Percentiles rank a stretch among this genome's conserved stretches.
Evolutionary conservation across 2,113 vertebrate species (phyloP).

Genomic region (Phasianus colchicus): DNA sequence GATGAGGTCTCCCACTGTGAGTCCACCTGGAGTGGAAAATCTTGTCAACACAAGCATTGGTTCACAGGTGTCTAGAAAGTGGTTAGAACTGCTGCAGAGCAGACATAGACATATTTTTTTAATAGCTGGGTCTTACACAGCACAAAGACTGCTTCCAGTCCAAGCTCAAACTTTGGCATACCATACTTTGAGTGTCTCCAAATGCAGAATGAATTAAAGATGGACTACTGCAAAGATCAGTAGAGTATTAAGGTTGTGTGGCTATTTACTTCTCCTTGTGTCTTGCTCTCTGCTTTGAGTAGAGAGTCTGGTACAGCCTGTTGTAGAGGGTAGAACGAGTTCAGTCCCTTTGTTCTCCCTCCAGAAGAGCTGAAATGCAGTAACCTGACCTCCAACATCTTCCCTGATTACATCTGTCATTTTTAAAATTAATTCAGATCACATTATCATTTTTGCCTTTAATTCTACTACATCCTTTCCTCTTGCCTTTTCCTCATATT

Average conservation of each 20-base stretch:
- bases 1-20: not conserved
- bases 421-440: not conserved
- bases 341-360: not conserved
- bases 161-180: not conserved
- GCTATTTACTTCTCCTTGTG: not conserved
- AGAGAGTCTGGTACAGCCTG: not conserved
- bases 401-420: not conserved
- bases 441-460: not conserved
- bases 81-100: not conserved
- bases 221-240: not conserved
- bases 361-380: not conserved
- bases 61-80: not conserved
- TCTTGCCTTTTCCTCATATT: not conserved
- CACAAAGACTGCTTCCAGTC: not conserved
- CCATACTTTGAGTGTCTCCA: not conserved
- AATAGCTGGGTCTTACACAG: not conserved
- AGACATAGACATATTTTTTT: not conserved
- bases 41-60: not conserved
- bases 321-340: not conserved
- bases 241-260: not conserved
- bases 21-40: not conserved
- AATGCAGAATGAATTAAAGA: not conserved
- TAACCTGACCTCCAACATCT: not conserved
- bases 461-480: not conserved
- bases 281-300: not conserved